Evolutionary conservation across 2,113 vertebrate genomes (phyloP), one percentile per base, ranked within the genome.

Genomic region (Datnioides undecimradiatus): DNA sequence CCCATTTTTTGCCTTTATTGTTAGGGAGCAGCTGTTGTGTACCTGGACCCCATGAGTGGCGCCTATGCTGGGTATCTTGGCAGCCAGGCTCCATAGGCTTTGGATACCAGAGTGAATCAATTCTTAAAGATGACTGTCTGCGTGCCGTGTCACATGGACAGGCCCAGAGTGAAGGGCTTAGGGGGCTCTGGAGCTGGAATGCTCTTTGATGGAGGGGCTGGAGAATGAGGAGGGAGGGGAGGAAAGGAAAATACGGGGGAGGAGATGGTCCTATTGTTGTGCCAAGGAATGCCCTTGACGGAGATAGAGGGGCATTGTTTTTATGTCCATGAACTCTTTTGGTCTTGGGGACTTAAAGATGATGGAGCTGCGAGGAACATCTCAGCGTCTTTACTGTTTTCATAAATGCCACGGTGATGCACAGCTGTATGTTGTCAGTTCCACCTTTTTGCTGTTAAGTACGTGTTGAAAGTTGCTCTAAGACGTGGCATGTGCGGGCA

Each of bases 41-140:
- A 95, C 94, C 94, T 95, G 94, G 92, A 91, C 87, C 85, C 82
- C 89, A 91, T 87, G 89, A 90, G 90, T 73, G 91, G 86, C 85
- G 91, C 91, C 91, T 93, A 90, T 92, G 91, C 86, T 73, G 89
- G 88, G 83, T 87, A 92, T 94, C 94, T 93, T 94, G 94, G 94
- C 94, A 94, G 92, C 77, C 82, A 25, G 84, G 80, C 90, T 90
- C 87, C 86, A 87, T 90, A 77, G 89, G 93, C 93, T 94, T 93
- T 88, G 86, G 91, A 94, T 93, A 93, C 93, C 91, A 92, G 90
- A 91, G 92, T 92, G 90, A 94, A 93, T 94, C 93, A 93, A 92
- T 94, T 94, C 94, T 95, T 94, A 92, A 95, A 94, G 94, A 95
- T 94, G 94, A 92, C 91, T 93, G 92, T 92, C 89, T 93, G 83